These are phyloP conservation scores for Harmothoe impar DNA, from an alignment of 2,888 invertebrate species.

Conservation along the genomic window DNA sequence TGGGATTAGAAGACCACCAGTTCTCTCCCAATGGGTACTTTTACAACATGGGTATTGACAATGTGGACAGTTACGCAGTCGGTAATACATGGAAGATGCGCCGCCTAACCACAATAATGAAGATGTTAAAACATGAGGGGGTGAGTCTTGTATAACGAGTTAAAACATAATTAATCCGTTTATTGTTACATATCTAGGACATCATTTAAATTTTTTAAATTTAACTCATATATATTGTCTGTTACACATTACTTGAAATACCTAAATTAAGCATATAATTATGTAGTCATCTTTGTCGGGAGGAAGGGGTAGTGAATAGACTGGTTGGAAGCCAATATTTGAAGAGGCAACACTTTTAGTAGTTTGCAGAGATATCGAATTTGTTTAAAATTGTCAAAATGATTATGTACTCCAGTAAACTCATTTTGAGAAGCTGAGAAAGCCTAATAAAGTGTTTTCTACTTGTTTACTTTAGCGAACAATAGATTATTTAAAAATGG, in stretches of 20 bases:
- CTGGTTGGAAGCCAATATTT: too few species aligned
- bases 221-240: not conserved
- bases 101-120: conserved; percentile 77
- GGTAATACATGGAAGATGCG: conserved; percentile 77
- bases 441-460: too few species aligned
- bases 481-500: conserved; percentile 83
- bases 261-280: too few species aligned
- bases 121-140: conserved; percentile 78
- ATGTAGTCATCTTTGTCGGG: too few species aligned
- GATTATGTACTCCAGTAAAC: too few species aligned
- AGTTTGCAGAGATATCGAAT: too few species aligned
- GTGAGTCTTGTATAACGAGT: conserved; percentile 73
- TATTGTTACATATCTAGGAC: not conserved
- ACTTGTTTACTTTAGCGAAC: conserved; percentile 76
- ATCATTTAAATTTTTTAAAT: too few species aligned
- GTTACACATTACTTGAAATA: too few species aligned
- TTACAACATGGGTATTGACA: conserved; percentile 70
- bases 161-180: not conserved
- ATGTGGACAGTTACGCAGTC: conserved; percentile 65
- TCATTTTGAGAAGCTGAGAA: too few species aligned
- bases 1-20: conserved; percentile 74
- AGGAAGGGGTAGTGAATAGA: too few species aligned
- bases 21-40: conserved; percentile 71
- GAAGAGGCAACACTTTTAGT: too few species aligned
- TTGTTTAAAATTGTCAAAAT: too few species aligned